phyloP scores from a whole-genome alignment of 1,140 invertebrate species.

The Ceratoteleas bidentatus region DNA sequence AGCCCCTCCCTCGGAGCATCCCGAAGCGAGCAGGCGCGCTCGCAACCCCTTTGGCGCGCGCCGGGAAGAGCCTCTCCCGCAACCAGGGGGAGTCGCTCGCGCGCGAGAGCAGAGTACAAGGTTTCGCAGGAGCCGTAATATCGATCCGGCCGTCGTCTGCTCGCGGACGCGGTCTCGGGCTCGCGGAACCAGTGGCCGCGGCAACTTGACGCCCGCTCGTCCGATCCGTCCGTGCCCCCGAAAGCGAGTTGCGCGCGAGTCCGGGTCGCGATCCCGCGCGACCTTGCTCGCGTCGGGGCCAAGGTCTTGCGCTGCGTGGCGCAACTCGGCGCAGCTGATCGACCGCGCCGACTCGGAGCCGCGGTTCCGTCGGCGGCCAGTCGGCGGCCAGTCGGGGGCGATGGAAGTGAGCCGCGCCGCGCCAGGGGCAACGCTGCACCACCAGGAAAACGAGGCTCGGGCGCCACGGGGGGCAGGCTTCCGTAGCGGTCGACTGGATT shows the following conservation, averaged over 20 bases:
- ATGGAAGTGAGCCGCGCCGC: too few species aligned
- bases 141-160: slow-evolving; percentile 73
- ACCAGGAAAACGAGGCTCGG: too few species aligned
- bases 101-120: slow-evolving; percentile 71
- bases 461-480: too few species aligned
- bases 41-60: slow-evolving; percentile 34
- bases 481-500: too few species aligned
- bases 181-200: slow-evolving; percentile 56
- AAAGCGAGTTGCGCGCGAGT: too few species aligned
- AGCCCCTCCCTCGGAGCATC: background rate
- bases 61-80: slow-evolving; percentile 37
- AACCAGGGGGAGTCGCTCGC: slow-evolving; percentile 35
- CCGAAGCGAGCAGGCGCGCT: slow-evolving; percentile 11
- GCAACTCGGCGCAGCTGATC: slow-evolving; percentile 53
- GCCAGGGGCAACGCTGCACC: too few species aligned
- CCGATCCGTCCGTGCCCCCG: slow-evolving; percentile 36
- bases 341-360: background rate
- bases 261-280: too few species aligned
- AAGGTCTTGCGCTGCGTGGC: slow-evolving; percentile 59
- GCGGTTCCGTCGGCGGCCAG: too few species aligned
- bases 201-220: slow-evolving; percentile 24
- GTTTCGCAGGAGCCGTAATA: slow-evolving; percentile 80
- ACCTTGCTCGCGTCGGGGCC: slow-evolving; percentile 9
- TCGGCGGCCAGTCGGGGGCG: too few species aligned
- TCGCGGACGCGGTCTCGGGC: slow-evolving; percentile 64